Base-by-base conservation (phyloP, 2,797 vertebrate genomes). In the Rhinoraja longicauda region DNA sequence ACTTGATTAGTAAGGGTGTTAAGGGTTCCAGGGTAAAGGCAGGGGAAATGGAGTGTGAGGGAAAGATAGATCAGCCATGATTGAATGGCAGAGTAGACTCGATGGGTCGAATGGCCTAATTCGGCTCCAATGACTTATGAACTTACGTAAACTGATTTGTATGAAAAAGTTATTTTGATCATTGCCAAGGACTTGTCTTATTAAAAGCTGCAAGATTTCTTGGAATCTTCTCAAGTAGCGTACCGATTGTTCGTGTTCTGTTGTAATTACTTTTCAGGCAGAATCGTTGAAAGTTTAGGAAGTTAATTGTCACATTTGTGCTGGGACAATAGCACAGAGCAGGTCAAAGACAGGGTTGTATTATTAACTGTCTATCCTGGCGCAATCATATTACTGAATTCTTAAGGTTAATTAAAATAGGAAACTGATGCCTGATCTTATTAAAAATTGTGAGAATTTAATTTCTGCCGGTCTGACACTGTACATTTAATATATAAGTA, bases 281-380 rank as follows among this genome's bases (percentile, higher is more conserved):
- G 24, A 73, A 72, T 57, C 9, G 15, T 75, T 91, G 90, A 72
- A 59, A 36, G 90, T 45, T 79, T 45, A 57, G 67, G 39, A 75
- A 53, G 21, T 92, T 92, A 92, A 92, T 92, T 92, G 90, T 92
- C 90, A 57, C 39, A 39, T 92, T 92, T 92, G 90, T 92, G 70
- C 90, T 57, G 4, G 4, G 39, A 75, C 70, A 75, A 72, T 92
- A 75, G 29, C 70, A 75, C 2, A 45, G 70, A 92, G 39, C 70
- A 92, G 4, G 70, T 72, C 39, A 45, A 53, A 92, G 21, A 36
- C 90, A 75, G 70, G 39, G 70, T 73, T 75, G 62, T 75, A 57
- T 45, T 75, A 53, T 75, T 92, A 73, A 73, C 67, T 53, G 39
- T 92, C 70, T 92, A 13, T 57, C 24, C 90, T 29, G 39, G 92